Evolutionary conservation across 2,888 invertebrate genomes (phyloP), one percentile per base, ranked within the genome.

Genomic region (Cephalotes varians): DNA sequence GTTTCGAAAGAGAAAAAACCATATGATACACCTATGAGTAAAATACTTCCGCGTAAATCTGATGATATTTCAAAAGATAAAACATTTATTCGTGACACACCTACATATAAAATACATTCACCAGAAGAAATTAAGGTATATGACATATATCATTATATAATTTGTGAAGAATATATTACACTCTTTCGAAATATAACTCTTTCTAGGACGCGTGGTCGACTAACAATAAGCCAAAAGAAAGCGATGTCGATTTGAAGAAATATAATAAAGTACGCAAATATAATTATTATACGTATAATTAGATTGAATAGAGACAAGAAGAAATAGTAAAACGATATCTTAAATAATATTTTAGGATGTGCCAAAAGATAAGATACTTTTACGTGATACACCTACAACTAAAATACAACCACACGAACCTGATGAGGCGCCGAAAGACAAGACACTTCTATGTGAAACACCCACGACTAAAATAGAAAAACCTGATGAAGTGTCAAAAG

Each of bases 281-380:
- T 9, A 69, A 67, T 69, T 56, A 56, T 40, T 9, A 40, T 3
- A n/a, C 15, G 1, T 31, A 44, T 54, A 72, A 71, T 15, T 44
- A 72, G 18, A 25, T 21, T 15, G 10, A 74, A 5, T 37, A 51
- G 18, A 3, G 34, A 31, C 2, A 44, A 58, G 21, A 2, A n/a
- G 31, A 12, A 58, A 3, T n/a, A 76, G 25, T 64, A 40, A n/a
- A n/a, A 64, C 37, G 12, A 51, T 0, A 18, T 65, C 9, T 49
- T 49, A 40, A 49, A 80, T 72, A 49, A 44, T 49, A 56, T 80
- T 80, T 58, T 60, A 80, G 80, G 58, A 49, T 1, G 12, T 62
- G n/a, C 2, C 40, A 18, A 73, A 73, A 31, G 28, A 51, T 51
- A 80, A 40, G 58, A 37, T 72, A 72, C 1, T 34, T 69, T 47